These are phyloP conservation scores for Drosophila stalkeri DNA, from an alignment of 2,888 invertebrate species.

Conservation along the genomic window DNA sequence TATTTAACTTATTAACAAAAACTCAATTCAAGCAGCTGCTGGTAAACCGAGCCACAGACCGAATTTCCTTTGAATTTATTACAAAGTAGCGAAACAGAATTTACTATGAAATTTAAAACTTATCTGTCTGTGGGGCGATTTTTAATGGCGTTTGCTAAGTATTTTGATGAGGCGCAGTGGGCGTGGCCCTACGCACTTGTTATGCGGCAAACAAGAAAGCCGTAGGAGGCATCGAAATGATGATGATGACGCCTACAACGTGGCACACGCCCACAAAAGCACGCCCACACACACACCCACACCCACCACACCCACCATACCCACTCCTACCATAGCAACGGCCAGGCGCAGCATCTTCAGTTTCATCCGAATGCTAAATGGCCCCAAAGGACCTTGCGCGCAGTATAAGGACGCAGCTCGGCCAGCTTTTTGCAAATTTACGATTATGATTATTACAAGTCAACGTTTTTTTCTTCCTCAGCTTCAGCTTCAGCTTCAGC, in stretches of 20 bases:
- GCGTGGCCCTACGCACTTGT: slow-evolving; percentile 48
- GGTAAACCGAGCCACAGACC: background rate
- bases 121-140: slow-evolving; percentile 9
- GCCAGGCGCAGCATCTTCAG: slow-evolving; percentile 32
- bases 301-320: background rate
- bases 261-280: slow-evolving; percentile 15
- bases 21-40: slow-evolving; percentile 1
- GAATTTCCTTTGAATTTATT: background rate
- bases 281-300: slow-evolving; percentile 63
- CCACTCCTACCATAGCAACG: slow-evolving; percentile 34
- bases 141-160: slow-evolving; percentile 33
- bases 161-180: slow-evolving; percentile 11
- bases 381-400: slow-evolving; percentile 69
- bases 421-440: slow-evolving; percentile 79
- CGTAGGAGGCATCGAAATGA: slow-evolving; percentile 53
- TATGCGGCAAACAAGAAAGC: slow-evolving; percentile 32
- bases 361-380: slow-evolving; percentile 66
- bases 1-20: slow-evolving; percentile 8
- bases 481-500: background rate
- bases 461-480: slow-evolving; percentile 59
- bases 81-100: background rate
- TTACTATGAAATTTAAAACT: slow-evolving; percentile 11
- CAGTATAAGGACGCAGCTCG: slow-evolving; percentile 49
- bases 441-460: slow-evolving; percentile 82
- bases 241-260: slow-evolving; percentile 75